Base-by-base conservation (phyloP, 2,888 invertebrate species). In the Dynastes tityus region DNA sequence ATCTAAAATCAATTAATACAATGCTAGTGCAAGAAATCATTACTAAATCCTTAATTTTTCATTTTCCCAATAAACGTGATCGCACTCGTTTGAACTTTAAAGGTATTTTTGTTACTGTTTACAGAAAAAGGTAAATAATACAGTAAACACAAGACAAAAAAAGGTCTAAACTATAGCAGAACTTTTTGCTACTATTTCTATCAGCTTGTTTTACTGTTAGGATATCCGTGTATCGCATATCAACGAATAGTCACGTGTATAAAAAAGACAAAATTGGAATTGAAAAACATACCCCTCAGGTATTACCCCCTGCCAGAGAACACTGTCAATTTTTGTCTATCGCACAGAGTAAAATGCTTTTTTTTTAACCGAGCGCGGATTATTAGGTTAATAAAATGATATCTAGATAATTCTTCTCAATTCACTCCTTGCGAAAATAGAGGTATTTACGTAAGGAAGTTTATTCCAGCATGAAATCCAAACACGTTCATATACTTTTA, bases 401-500 rank as follows among this genome's bases (percentile, higher is more conserved):
- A 71, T 58, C 51, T 16, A 16, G 49, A 32, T 8, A 22, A 71
- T 71, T 37, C 37, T 40, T 58, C n/a, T 55, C 40, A n/a, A 40
- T 71, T 27, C 71, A 71, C 71, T 55, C 22, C 16, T 71, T 58
- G 55, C 16, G 55, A 71, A 22, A 70, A 71, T 22, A 32, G 58
- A 40, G 27, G 58, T 58, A 32, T 71, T 71, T 71, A 71, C 71
- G 55, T 71, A 37, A 45, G 37, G 53, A 55, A 71, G 22, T 22
- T 32, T 32, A 71, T 71, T 58, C 58, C 55, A 71, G 40, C 55
- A 71, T 71, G 58, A 55, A 77, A 71, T 61, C 45, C 58, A 77
- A 77, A 77, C 71, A 77, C 77, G 77, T 70, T 32, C 71, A 63
- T 70, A 61, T 71, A 68, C 29, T 63, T 32, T 63, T 22, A 70